These are phyloP conservation scores for Laspeyria flexula DNA, from an alignment of 2,888 invertebrate species.

Conservation along the genomic window DNA sequence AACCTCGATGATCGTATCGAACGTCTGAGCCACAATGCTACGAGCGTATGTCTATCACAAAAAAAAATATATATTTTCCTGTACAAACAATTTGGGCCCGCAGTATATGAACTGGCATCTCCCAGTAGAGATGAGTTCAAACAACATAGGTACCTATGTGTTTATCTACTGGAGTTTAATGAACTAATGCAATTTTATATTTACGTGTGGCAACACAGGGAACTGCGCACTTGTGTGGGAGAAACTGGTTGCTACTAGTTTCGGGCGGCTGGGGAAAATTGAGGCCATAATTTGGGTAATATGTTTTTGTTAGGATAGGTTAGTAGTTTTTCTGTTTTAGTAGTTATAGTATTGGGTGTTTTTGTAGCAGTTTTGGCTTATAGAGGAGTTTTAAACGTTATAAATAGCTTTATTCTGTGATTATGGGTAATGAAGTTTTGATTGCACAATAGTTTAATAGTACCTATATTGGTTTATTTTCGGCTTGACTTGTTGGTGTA, in stretches of 20 bases:
- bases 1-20: no score
- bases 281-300: no score
- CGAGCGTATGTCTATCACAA: no score
- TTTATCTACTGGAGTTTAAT: slow-evolving; percentile 45
- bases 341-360: no score
- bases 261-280: not conserved
- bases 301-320: not conserved
- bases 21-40: no score
- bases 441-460: no score
- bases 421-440: no score
- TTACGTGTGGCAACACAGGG: slow-evolving; percentile 23
- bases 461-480: no score
- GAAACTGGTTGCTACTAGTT: not conserved
- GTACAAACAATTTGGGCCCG: slow-evolving; percentile 29
- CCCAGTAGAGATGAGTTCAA: slow-evolving; percentile 68
- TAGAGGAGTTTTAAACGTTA: no score
- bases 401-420: no score
- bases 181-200: slow-evolving; percentile 46
- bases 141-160: slow-evolving; percentile 35
- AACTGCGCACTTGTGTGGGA: slow-evolving; percentile 14
- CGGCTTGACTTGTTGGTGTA: no score
- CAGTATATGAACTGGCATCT: slow-evolving; percentile 55
- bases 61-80: not conserved
- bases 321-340: not conserved
- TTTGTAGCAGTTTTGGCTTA: no score